These are phyloP conservation scores for Rhogogaster chlorosoma DNA, from an alignment of 2,888 invertebrate species.

Conservation along the genomic window DNA sequence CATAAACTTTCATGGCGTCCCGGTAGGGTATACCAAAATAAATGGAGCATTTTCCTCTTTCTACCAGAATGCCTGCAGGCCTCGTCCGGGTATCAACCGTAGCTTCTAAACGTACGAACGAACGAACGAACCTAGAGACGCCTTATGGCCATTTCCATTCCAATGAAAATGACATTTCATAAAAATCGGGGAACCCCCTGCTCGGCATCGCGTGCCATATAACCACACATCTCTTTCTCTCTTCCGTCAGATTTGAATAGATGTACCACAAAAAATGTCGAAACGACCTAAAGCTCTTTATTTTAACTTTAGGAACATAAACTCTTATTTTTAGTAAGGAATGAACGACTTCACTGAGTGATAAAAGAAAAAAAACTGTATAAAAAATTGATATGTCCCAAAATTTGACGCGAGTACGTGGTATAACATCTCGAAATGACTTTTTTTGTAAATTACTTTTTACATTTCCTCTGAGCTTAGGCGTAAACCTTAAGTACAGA, in stretches of 20 bases:
- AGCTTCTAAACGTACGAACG: slow-evolving; percentile 32
- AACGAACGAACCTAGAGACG: slow-evolving; percentile 35
- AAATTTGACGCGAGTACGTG: background rate
- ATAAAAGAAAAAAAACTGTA: slow-evolving; percentile 10
- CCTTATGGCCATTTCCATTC: slow-evolving; percentile 48
- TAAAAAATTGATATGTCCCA: background rate
- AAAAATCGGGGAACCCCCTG: slow-evolving; percentile 36
- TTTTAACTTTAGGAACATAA: slow-evolving; percentile 29
- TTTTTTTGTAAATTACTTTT: slow-evolving; percentile 24
- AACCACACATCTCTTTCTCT: slow-evolving; percentile 33
- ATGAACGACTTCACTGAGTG: slow-evolving; percentile 22
- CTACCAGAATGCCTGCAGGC: slow-evolving; percentile 10
- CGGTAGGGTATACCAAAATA: slow-evolving; percentile 43
- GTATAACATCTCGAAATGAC: background rate
- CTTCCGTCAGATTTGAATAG: slow-evolving; percentile 41
- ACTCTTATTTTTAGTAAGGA: slow-evolving; percentile 22
- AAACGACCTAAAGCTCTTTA: slow-evolving; percentile 40
- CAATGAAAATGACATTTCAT: slow-evolving; percentile 48
- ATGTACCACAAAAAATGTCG: slow-evolving; percentile 22
- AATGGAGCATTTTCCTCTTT: slow-evolving; percentile 38
- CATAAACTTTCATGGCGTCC: slow-evolving; percentile 49
- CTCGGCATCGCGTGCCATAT: slow-evolving; percentile 4
- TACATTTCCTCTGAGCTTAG: background rate
- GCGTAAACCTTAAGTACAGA: background rate
- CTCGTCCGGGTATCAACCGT: slow-evolving; percentile 2